phyloP scores from a whole-genome alignment of 2,888 invertebrate genomes.

The Portevinia maculata region DNA sequence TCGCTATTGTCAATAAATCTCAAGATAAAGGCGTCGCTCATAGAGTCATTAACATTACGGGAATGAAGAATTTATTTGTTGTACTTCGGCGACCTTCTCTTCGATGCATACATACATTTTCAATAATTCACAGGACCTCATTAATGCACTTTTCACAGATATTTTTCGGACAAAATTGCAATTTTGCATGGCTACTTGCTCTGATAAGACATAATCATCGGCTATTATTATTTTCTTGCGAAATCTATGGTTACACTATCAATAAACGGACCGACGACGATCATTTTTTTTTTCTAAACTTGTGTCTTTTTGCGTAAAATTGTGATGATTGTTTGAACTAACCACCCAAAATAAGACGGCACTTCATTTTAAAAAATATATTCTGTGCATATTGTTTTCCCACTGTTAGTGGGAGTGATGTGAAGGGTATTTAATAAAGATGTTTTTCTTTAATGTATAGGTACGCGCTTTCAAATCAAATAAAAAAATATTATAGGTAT shows the following conservation, averaged over 20 bases:
- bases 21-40: constrained; percentile 67
- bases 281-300: background rate
- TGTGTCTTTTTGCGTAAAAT: background rate
- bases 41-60: constrained; percentile 70
- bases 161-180: constrained; percentile 35
- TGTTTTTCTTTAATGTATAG: too few relatives aligned
- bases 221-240: constrained; percentile 31
- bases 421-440: too few relatives aligned
- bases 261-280: too few relatives aligned
- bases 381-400: too few relatives aligned
- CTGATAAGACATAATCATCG: constrained; percentile 54
- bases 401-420: too few relatives aligned
- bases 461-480: too few relatives aligned
- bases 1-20: constrained; percentile 60
- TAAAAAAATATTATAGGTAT: too few relatives aligned
- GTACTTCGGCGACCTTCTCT: constrained; percentile 31
- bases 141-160: constrained; percentile 60
- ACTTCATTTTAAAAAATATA: background rate
- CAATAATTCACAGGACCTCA: constrained; percentile 70
- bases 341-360: background rate
- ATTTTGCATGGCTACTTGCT: constrained; percentile 71
- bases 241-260: constrained; percentile 10
- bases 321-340: background rate
- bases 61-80: constrained; percentile 37
- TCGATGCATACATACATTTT: constrained; percentile 57